These are phyloP conservation scores for Scyliorhinus canicula DNA, from an alignment of 2,797 vertebrate species.

Conservation along the genomic window DNA sequence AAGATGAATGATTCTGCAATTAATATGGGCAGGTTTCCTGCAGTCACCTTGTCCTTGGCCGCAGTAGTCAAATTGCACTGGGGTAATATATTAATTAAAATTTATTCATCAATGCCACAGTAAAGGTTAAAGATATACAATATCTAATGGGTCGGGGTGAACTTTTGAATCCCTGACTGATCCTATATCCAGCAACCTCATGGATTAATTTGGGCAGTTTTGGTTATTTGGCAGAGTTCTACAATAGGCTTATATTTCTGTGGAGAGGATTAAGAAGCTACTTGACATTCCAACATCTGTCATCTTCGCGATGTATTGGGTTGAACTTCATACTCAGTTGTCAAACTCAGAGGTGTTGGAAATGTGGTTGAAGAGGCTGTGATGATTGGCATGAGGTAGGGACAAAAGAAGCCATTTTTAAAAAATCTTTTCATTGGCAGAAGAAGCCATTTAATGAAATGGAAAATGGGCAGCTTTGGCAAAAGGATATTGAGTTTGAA, in stretches of 20 bases:
- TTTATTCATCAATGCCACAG: neutral
- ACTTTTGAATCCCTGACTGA: neutral
- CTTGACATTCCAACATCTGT: neutral
- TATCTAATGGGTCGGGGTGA: neutral
- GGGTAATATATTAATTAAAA: neutral
- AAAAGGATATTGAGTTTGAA: neutral
- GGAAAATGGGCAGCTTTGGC: neutral
- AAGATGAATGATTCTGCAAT: neutral
- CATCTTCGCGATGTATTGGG: neutral
- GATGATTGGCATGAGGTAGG: neutral
- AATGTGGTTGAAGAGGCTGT: neutral
- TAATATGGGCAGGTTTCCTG: neutral
- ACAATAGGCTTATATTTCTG: neutral
- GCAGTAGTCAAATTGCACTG: neutral
- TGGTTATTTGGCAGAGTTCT: neutral
- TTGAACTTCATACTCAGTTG: neutral
- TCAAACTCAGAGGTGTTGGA: neutral
- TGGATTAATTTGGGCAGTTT: neutral
- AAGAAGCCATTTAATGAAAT: neutral
- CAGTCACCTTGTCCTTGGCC: neutral
- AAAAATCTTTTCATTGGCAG: no score
- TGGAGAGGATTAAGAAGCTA: neutral
- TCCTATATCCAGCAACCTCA: neutral
- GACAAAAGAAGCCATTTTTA: neutral
- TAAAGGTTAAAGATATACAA: neutral